Conservation (phyloP, 2,888 invertebrate species). For the Acanthosepion lycidas region DNA sequence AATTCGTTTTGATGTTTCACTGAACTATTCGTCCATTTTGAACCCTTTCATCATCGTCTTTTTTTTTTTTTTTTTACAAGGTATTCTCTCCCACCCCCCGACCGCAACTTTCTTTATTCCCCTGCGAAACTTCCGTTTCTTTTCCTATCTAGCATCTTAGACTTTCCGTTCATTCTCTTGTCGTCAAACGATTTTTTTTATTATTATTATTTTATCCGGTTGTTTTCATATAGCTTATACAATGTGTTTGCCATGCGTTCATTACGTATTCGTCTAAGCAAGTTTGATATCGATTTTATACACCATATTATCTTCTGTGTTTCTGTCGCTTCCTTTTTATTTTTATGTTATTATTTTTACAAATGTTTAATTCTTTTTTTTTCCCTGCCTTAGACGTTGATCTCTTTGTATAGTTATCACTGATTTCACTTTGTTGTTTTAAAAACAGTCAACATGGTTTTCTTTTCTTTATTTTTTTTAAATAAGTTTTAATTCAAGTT, state of each 20-base stretch:
- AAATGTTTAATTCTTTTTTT: background rate
- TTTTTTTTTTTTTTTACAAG: background rate
- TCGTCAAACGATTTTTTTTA: background rate
- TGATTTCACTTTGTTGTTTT: background rate
- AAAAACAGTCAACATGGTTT: background rate
- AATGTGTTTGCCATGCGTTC: background rate
- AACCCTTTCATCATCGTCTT: background rate
- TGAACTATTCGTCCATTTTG: slow-evolving; percentile 33
- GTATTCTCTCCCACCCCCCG: too few species aligned
- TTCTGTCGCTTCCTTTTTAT: background rate
- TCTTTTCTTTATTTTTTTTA: background rate
- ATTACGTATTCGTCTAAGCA: background rate
- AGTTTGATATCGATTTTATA: slow-evolving; percentile 14
- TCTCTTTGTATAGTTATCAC: background rate
- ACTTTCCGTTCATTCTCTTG: background rate
- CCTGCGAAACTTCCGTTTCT: background rate
- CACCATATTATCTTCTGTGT: background rate
- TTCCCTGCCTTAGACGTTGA: background rate
- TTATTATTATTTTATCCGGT: background rate
- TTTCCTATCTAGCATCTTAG: background rate
- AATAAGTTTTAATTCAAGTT: background rate
- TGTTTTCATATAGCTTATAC: background rate
- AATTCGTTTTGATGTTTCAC: slow-evolving; percentile 1
- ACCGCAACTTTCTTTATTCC: background rate
- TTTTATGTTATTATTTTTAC: background rate